Evolutionary conservation across 2,888 invertebrate species (phyloP).

Genomic region (Sminthurinus aureus): DNA sequence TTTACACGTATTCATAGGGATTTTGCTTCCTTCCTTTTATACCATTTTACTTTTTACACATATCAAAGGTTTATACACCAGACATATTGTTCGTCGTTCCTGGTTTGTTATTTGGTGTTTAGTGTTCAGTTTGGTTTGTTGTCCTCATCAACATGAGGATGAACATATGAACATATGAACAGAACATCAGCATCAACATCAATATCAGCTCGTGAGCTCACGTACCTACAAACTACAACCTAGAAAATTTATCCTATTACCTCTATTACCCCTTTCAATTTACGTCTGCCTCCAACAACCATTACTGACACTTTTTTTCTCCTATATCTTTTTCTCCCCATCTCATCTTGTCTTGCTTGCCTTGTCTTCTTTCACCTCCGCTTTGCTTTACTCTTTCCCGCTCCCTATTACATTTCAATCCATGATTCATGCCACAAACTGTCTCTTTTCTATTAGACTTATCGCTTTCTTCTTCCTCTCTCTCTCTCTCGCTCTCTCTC

Average conservation of each 20-base stretch:
- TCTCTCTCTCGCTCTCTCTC: too few species aligned
- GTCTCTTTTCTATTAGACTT: conserved; percentile 33
- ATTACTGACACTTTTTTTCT: conserved; percentile 36
- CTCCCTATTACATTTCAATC: conserved; percentile 34
- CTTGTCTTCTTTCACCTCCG: too few species aligned
- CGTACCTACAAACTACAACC: not conserved
- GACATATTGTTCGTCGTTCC: too few species aligned
- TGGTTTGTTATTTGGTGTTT: too few species aligned
- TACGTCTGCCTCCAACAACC: conserved; percentile 29
- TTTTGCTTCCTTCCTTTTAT: too few species aligned
- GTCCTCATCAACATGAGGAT: conserved; percentile 17
- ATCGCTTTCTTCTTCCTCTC: conserved; percentile 35
- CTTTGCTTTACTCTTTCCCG: not conserved
- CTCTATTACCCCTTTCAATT: conserved; percentile 28
- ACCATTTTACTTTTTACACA: too few species aligned
- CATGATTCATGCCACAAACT: conserved; percentile 34
- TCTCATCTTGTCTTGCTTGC: too few species aligned
- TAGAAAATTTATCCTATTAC: conserved; percentile 36
- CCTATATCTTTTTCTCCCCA: too few species aligned
- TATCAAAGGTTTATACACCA: too few species aligned
- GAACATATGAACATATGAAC: too few species aligned
- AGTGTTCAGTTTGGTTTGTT: not conserved
- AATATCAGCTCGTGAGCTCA: not conserved
- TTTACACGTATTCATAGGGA: too few species aligned
- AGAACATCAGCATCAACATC: too few species aligned